Base-by-base conservation (phyloP, 2,113 vertebrate genomes). In the Pachypanchax playfairii region DNA sequence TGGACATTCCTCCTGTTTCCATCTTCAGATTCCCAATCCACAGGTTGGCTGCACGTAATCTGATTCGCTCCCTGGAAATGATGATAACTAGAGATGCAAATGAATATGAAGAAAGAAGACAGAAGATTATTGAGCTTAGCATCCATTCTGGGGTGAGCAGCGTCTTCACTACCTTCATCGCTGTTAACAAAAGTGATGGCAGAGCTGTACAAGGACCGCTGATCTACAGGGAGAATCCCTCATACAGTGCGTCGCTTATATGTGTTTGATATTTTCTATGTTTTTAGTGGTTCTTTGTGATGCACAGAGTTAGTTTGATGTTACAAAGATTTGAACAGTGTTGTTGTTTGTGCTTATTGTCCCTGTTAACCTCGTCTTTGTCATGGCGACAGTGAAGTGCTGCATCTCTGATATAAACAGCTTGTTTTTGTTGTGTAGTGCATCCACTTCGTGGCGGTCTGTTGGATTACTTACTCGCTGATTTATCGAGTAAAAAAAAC, bases 151-250 rank as follows among this genome's bases (percentile, higher is more conserved):
- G 91, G 71, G 88, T 94, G 48, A 87, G 92, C 75, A 93, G 92
- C 35, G 80, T 88, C 12, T 89, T 91, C 69, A 95, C 93, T 2
- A 85, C 92, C n/a, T 94, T 93, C 36, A 66, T 94, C 12, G 92
- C 90, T 7, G 71, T 93, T 70, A 86, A 90, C 69, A 91, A 87
- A 62, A 79, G 65, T 1, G 43, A 59, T 15, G 65, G 78, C 0
- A 7, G 85, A 15, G 57, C 78, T 0, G 33, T 93, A 10, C 65
- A 89, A 29, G 89, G 92, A 0, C 89, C 91, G 5, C 54, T 92
- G 57, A 1, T 74, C 20, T 67, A 10, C 6, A 82, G 90, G 64
- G 7, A 85, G 1, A 15, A 93, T 25, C 90, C 86, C 5, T 12
- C 56, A 24, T n/a, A 62, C 14, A 0, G 85, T 85, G 15, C 81